phyloP scores from a whole-genome alignment of 2,113 vertebrate species.

The Typhlomys cinereus region DNA sequence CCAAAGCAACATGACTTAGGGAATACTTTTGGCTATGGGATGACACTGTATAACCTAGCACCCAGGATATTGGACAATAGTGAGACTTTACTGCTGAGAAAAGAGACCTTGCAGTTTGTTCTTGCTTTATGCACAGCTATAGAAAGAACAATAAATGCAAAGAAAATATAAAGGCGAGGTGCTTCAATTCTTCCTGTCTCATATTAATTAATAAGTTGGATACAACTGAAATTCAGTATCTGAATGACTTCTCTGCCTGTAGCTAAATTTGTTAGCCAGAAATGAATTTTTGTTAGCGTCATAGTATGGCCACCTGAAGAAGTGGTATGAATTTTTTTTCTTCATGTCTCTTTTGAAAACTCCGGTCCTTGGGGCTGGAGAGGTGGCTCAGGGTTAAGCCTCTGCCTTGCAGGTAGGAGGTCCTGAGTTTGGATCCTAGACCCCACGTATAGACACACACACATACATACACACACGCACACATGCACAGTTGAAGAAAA shows the following conservation, averaged over 20 bases:
- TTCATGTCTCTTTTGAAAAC: slow-evolving; percentile 5
- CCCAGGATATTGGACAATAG: neutral
- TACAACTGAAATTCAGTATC: neutral
- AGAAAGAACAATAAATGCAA: neutral
- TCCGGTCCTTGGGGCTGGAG: neutral
- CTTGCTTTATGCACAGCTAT: neutral
- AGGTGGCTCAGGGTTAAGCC: too few species aligned
- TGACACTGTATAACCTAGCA: neutral
- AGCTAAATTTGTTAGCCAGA: neutral
- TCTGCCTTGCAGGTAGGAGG: too few species aligned
- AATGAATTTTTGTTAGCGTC: neutral
- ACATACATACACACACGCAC: too few species aligned
- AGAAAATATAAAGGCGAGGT: neutral
- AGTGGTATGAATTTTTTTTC: neutral
- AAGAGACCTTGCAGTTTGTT: neutral
- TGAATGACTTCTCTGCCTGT: neutral
- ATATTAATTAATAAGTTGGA: neutral
- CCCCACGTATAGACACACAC: too few species aligned
- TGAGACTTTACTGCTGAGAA: neutral
- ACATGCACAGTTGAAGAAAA: too few species aligned
- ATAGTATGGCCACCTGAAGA: neutral
- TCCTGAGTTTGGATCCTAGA: too few species aligned
- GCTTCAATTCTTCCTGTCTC: neutral
- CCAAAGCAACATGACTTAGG: neutral
- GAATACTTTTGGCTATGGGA: neutral